Evolutionary conservation across 2,113 vertebrate species (phyloP), one percentile per base, ranked within the genome.

Genomic region (Cranoglanis bouderius): DNA sequence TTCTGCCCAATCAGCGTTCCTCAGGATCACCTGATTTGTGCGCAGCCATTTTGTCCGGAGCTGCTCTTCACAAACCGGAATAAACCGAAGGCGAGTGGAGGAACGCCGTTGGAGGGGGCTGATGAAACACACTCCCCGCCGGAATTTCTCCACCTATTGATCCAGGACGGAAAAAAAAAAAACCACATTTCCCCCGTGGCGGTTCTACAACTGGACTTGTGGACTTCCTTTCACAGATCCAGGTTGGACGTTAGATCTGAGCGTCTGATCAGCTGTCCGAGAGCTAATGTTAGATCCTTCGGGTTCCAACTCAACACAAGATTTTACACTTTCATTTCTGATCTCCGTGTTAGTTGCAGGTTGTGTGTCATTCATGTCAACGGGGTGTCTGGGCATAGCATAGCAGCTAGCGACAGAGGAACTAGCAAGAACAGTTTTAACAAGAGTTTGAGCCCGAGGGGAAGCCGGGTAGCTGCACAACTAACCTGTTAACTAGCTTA

Each of bases 11-110:
- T 82, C 81, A 40, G 53, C 51, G 18, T 3, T 0, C 4, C 93
- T 86, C 92, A 91, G 91, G 94, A 95, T 95, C 96, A 96, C 95
- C 95, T 96, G 96, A 96, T 95, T 94, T 92, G 93, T 86, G 94
- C 93, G 94, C 95, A 95, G 94, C 96, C 96, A 96, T 96, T 96
- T 96, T 96, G 95, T 96, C 94, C 94, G 92, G 92, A 92, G 88
- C 92, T 91, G 51, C 90, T 63, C 88, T 86, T 51, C 84, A 83
- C 70, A 90, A 87, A 90, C 90, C 89, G 91, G 91, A 91, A 91
- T 90, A 88, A 90, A 81, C 21, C 59, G 75, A 87, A 87, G 74
- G 89, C 70, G 70, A 82, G 85, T 82, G 82, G 77, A 92, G 82
- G 87, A 89, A 88, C 74, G 51, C 67, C 32, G 57, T 86, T 67